Percentiles rank a stretch among this genome's conserved stretches.
These are phyloP conservation scores for Acipenser ruthenus DNA, from an alignment of 2,797 vertebrate species.

Conservation along the genomic window DNA sequence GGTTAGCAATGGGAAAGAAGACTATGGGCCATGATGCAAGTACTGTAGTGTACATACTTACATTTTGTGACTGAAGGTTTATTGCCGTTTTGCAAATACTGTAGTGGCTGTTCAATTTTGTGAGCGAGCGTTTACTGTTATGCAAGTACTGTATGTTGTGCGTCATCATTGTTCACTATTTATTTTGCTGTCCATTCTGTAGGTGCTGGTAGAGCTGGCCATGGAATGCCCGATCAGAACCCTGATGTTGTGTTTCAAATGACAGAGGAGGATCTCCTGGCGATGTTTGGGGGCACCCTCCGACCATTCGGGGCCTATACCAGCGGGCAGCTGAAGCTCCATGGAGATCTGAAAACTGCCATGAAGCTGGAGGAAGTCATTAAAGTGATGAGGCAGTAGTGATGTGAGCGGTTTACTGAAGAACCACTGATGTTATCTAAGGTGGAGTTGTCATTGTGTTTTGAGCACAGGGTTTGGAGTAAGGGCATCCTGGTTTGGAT, in stretches of 20 bases:
- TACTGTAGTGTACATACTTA: too few species aligned
- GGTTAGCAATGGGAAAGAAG: too few species aligned
- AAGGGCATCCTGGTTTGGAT: too few species aligned
- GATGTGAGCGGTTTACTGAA: not conserved
- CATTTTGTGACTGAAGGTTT: too few species aligned
- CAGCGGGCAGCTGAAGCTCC: slow-evolving; percentile 65
- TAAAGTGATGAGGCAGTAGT: slow-evolving; percentile 50
- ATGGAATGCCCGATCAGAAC: slow-evolving; percentile 35
- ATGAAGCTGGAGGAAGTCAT: slow-evolving; percentile 76
- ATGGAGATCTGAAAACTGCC: slow-evolving; percentile 70
- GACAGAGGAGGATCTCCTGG: slow-evolving; percentile 65
- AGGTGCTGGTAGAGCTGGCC: slow-evolving; percentile 64
- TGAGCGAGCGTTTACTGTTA: too few species aligned
- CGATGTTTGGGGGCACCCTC: slow-evolving; percentile 64
- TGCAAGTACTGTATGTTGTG: too few species aligned
- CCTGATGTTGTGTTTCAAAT: slow-evolving; percentile 72
- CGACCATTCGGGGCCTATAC: slow-evolving; percentile 71
- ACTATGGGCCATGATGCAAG: too few species aligned
- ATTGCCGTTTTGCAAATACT: too few species aligned
- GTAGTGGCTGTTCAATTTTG: too few species aligned
- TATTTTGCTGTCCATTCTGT: slow-evolving; percentile 14
- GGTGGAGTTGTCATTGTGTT: too few species aligned
- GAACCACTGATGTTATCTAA: too few species aligned
- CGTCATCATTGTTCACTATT: not conserved
- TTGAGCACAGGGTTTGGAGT: too few species aligned